phyloP scores from a whole-genome alignment of 2,888 invertebrate species.

The Lepeophtheirus nordmannii region DNA sequence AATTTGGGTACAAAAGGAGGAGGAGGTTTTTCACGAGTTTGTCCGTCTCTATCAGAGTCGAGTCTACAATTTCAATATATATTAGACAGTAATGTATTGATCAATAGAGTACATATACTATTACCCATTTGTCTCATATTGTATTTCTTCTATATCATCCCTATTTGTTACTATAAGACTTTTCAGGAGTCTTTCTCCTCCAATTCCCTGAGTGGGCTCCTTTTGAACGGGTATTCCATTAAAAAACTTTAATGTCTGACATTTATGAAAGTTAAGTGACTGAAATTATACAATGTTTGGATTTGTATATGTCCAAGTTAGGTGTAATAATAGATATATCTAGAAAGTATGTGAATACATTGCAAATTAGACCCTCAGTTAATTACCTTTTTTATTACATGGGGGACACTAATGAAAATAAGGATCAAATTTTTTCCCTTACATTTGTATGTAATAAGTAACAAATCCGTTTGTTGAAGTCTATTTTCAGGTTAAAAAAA shows the following conservation, averaged over 20 bases:
- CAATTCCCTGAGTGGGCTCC: constrained; percentile 6
- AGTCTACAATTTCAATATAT: background rate
- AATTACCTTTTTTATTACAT: no score
- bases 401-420: no score
- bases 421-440: no score
- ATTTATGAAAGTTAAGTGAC: constrained; percentile 4
- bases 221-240: constrained; percentile 20
- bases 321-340: no score
- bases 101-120: no score
- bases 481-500: no score
- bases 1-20: constrained; percentile 15
- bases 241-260: background rate
- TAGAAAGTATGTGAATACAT: no score
- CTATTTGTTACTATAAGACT: background rate
- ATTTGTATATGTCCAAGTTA: background rate
- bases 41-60: background rate
- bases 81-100: no score
- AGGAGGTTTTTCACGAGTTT: background rate
- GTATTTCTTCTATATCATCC: background rate
- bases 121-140: background rate
- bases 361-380: no score
- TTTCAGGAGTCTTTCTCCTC: constrained; percentile 3
- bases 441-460: no score
- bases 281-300: background rate
- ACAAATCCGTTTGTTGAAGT: no score